phyloP scores from a whole-genome alignment of 1,140 invertebrate species.

The Thaumatotibia leucotreta region DNA sequence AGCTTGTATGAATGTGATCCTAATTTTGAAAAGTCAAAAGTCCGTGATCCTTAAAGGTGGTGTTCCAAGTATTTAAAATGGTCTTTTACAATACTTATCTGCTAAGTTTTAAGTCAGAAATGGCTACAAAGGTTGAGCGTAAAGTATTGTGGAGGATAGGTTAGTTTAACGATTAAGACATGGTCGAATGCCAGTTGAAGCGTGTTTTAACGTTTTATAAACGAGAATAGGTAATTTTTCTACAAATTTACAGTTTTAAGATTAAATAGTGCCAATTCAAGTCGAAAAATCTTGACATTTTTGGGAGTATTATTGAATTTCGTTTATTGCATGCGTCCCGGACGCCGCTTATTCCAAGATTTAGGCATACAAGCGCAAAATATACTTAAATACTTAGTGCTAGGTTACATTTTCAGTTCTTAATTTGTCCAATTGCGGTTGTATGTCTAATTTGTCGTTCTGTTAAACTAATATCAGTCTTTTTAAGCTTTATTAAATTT shows the following conservation, averaged over 20 bases:
- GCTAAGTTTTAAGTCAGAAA: no score
- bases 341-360: neutral
- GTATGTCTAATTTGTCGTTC: neutral
- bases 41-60: conserved; percentile 8
- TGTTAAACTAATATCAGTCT: conserved; percentile 9
- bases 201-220: conserved; percentile 1
- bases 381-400: neutral
- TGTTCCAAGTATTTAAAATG: neutral
- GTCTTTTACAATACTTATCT: neutral
- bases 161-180: neutral
- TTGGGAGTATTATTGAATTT: conserved; percentile 9
- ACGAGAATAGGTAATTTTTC: conserved; percentile 11
- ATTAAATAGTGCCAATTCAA: conserved; percentile 6
- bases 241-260: conserved; percentile 13
- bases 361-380: neutral
- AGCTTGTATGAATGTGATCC: conserved; percentile 13
- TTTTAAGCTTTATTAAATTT: neutral
- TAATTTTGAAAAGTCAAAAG: conserved; percentile 15
- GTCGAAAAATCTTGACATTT: conserved; percentile 6
- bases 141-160: neutral
- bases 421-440: neutral
- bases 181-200: neutral
- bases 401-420: neutral
- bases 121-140: no score
- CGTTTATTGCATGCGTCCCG: conserved; percentile 1